Percentiles rank a stretch among this genome's conserved stretches.
Evolutionary conservation across 2,113 vertebrate species (phyloP).

Genomic region (Notechis scutatus): DNA sequence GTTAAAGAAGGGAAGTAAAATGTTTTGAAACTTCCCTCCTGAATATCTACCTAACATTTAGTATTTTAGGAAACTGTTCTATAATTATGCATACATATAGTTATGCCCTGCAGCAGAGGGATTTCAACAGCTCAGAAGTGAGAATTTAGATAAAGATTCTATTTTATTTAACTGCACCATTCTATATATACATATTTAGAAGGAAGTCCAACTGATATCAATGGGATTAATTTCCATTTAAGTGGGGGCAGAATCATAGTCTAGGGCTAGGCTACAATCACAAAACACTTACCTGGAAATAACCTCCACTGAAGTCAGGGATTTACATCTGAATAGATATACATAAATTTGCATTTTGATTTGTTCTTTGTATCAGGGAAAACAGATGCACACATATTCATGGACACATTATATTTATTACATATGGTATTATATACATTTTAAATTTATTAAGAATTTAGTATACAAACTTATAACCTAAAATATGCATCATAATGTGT

Average conservation of each 20-base stretch:
- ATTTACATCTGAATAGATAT: not conserved
- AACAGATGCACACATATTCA: not conserved
- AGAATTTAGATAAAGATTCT: fast-evolving
- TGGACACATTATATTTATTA: not conserved
- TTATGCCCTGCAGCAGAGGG: not conserved
- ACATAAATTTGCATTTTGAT: not conserved
- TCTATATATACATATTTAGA: not conserved
- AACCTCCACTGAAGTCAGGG: not conserved
- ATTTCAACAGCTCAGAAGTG: not conserved
- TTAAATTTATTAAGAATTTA: not conserved
- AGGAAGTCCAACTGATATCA: not conserved
- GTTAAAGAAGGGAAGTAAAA: not conserved
- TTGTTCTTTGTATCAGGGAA: not conserved
- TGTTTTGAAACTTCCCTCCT: not conserved
- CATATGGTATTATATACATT: not conserved
- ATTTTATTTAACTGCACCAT: not conserved
- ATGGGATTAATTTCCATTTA: not conserved
- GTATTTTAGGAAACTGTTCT: not conserved
- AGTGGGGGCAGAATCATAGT: not conserved
- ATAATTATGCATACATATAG: not conserved
- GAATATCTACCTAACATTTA: not conserved
- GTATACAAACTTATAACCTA: not conserved
- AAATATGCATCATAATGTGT: not conserved
- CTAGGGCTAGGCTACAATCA: not conserved
- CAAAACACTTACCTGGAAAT: not conserved